These are phyloP conservation scores for Nasua narica DNA, from an alignment of 2,797 vertebrate genomes.

Conservation along the genomic window DNA sequence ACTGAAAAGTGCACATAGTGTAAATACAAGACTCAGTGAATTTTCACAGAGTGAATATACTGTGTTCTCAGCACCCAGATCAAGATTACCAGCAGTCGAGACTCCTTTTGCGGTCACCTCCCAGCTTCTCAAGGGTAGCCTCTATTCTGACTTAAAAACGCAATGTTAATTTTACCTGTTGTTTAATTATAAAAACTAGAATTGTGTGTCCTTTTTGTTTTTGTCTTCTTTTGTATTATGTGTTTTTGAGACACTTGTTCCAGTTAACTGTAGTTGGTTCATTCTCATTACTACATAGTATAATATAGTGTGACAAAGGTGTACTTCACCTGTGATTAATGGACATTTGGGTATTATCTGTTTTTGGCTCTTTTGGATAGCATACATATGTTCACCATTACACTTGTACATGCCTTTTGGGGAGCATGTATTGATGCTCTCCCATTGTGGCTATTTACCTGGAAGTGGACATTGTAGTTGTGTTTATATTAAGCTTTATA, in stretches of 20 bases:
- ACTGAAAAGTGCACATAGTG: background rate
- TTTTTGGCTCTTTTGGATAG: background rate
- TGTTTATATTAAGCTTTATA: background rate
- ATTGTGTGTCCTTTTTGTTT: background rate
- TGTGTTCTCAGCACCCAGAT: background rate
- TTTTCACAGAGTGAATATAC: background rate
- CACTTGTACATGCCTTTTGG: background rate
- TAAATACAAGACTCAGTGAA: background rate
- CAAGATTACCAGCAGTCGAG: background rate
- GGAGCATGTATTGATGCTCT: background rate
- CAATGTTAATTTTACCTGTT: background rate
- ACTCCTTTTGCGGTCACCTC: background rate
- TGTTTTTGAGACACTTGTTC: background rate
- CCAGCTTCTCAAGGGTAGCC: background rate
- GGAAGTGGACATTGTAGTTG: background rate
- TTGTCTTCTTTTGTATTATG: background rate
- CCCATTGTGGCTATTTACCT: background rate
- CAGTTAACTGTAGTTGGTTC: background rate
- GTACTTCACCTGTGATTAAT: background rate
- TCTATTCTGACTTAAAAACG: background rate
- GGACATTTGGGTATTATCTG: background rate
- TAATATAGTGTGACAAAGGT: background rate
- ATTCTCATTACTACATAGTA: background rate
- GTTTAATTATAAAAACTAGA: background rate
- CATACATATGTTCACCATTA: background rate